Evolutionary conservation across 2,797 vertebrate species (phyloP), one percentile per base, ranked within the genome.

Genomic region (Parauchenoglanis ngamensis): DNA sequence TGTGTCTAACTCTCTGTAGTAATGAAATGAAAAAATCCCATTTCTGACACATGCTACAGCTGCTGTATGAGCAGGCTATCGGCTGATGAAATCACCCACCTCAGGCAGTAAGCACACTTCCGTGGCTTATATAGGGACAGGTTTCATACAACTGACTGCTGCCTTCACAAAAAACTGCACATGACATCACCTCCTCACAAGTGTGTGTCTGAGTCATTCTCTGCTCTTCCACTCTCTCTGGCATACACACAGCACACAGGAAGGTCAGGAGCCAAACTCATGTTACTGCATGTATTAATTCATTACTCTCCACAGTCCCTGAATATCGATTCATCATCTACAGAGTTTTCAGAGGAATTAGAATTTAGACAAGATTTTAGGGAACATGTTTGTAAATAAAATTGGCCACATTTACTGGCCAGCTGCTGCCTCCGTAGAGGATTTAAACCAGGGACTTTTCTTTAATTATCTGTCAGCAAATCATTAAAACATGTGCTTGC

Each of bases 181-280:
- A 95, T 96, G 95, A 95, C 94, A 95, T 95, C 95, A 96, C 92
- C 94, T 84, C 28, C 81, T 93, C 92, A 93, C 94, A 95, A 94
- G 93, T 94, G 93, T 94, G 90, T 92, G 61, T 84, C 92, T 95
- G 94, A 95, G 91, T 95, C 94, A 94, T 93, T 93, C 7, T 1
- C 40, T 63, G 61, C 70, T 70, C 83, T 85, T 84, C 73, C 49
- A 19, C 35, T 77, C 80, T 83, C 54, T 46, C 61, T 83, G 44
- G 81, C 78, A 85, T 79, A 87, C 35, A n/a, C 61, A 88, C 4
- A 79, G 77, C 61, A 89, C 88, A 54, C 89, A 89, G 13, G 68
- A 86, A 85, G 67, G 28, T 85, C 28, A 87, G 59, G 31, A 31
- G 59, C 81, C n/a, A 77, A 78, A 67, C 84, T 77, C 44, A 54